Conservation (phyloP, 1,140 invertebrate species). For the Cyclargus thomasi region DNA sequence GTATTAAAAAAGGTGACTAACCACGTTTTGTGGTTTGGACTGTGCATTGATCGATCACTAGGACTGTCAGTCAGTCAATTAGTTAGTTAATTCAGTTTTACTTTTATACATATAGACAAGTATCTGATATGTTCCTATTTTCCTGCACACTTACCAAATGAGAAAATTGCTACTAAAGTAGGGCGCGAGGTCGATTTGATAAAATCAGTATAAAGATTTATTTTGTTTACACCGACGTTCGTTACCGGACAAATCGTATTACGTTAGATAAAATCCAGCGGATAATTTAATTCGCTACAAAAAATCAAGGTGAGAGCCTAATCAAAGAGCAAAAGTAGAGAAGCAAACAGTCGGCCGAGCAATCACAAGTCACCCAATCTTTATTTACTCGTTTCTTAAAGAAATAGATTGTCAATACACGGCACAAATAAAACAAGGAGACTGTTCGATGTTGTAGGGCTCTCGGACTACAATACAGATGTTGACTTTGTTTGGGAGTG, state of each 20-base stretch:
- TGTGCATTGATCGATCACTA: too few species aligned
- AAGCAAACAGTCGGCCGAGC: conserved; percentile 54
- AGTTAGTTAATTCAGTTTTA: too few species aligned
- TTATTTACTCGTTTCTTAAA: conserved; percentile 58
- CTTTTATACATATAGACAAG: too few species aligned
- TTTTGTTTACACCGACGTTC: conserved; percentile 7
- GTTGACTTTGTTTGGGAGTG: conserved; percentile 36
- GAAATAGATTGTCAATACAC: conserved; percentile 61
- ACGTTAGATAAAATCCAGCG: conserved; percentile 8
- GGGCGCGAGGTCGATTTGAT: conserved; percentile 1
- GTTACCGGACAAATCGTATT: background rate
- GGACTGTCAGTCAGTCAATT: too few species aligned
- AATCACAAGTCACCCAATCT: conserved; percentile 47
- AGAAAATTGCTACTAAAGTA: background rate
- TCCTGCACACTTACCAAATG: background rate
- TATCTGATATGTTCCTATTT: background rate
- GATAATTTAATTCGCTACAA: conserved; percentile 2
- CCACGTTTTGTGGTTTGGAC: too few species aligned
- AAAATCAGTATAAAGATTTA: conserved; percentile 8
- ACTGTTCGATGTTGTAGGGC: conserved; percentile 34
- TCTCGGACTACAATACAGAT: conserved; percentile 40
- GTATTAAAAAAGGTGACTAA: too few species aligned
- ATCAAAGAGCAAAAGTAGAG: conserved; percentile 54
- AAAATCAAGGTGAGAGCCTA: conserved; percentile 31
- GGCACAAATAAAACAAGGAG: conserved; percentile 53